phyloP scores from a whole-genome alignment of 1,140 invertebrate species.

The Drosophila truncata region DNA sequence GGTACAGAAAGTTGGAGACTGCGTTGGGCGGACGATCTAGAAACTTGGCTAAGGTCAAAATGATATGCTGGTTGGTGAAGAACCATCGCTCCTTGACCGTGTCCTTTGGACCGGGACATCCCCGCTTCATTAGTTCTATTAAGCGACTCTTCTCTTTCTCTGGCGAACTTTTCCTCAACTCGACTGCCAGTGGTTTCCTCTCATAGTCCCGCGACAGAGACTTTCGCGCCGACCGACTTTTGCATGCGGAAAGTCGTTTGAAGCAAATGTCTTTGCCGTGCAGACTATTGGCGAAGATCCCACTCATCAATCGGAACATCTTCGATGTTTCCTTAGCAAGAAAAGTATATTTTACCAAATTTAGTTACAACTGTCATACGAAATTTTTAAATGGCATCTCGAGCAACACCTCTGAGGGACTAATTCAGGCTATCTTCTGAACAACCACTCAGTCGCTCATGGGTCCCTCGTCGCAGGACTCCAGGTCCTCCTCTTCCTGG shows the following conservation, averaged over 20 bases:
- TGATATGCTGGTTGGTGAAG: constrained; percentile 10
- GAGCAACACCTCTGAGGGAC: not conserved
- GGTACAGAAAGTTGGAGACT: constrained; percentile 44
- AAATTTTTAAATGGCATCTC: constrained; percentile 9
- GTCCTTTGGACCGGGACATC: not conserved
- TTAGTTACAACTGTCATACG: constrained; percentile 20
- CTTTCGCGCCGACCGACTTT: constrained; percentile 18
- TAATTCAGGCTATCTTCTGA: not conserved
- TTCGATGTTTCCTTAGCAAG: not conserved
- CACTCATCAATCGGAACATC: constrained; percentile 23
- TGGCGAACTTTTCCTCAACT: not conserved
- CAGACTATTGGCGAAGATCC: constrained; percentile 22
- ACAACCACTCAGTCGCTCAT: not conserved
- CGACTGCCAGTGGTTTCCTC: constrained; percentile 9
- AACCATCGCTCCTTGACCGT: constrained; percentile 30
- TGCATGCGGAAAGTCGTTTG: constrained; percentile 6
- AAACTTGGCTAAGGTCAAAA: constrained; percentile 7
- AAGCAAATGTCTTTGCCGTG: constrained; percentile 8
- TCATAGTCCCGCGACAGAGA: not conserved
- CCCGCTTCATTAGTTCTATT: not conserved
- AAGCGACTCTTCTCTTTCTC: not conserved
- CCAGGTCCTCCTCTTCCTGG: not conserved
- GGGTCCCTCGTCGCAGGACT: not conserved
- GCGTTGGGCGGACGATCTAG: not conserved
- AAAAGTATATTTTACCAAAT: constrained; percentile 24